Base-by-base conservation (phyloP, 1,140 invertebrate species). In the Zaprionus camerounensis region DNA sequence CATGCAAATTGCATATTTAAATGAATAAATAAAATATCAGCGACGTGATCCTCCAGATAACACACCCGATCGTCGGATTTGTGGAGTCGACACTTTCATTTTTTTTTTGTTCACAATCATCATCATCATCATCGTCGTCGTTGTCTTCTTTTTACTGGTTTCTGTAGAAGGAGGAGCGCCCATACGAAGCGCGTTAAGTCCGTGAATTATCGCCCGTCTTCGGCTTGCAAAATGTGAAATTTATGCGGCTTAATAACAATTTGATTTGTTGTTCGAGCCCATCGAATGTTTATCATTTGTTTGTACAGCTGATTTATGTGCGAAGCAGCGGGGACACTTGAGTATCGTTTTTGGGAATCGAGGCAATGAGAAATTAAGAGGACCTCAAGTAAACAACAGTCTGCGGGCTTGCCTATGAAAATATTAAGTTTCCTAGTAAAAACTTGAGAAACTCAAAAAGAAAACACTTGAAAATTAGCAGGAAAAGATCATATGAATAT, bases 1-100 rank as follows among this genome's bases (percentile, higher is more conserved):
- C 80, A 86, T 82, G 83, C 82, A 82, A 86, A 82, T 82, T 80
- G 36, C 68, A 71, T 71, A 73, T 87, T 73, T 76, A 79, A 71
- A 64, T 69, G 55, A 59, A 72, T 72, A 78, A 72, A 65, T 70
- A 46, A 65, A 73, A 73, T 71, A 81, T 81, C 56, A 56, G 53
- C 15, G 74, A 69, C 70, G 73, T 83, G 81, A 80, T 73, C 71
- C 44, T 38, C n/a, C 59, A 26, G 65, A 63, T 61, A 56, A 34
- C 44, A 64, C 67, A 63, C 28, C 44, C 41, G 46, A 70, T 58
- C 46, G n/a, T 49, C 73, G 34, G 66, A 63, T 69, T 58, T 76
- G 11, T 28, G 15, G 17, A 31, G 59, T 70, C 65, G 38, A 74
- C 66, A 67, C 71, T 71, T 82, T 76, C 71, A 66, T 68, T 82